Conservation (phyloP, 2,888 invertebrate species). For the Tiphia femorata region DNA sequence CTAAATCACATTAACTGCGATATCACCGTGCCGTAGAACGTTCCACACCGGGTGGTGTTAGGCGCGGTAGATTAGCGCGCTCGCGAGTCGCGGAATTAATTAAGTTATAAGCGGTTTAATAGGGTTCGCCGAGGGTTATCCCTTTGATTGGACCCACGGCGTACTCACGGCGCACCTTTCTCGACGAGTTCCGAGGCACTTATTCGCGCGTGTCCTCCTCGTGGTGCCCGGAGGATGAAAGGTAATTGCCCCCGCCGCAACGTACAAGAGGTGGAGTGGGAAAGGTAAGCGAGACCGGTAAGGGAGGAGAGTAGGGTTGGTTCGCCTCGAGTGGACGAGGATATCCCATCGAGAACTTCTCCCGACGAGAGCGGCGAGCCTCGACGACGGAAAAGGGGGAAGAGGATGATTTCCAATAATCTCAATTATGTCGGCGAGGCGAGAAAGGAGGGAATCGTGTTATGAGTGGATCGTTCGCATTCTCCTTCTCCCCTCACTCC, state of each 20-base stretch:
- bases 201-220: too few species aligned
- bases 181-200: not conserved
- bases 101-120: constrained; percentile 42
- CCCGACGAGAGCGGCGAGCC: not conserved
- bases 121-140: constrained; percentile 38
- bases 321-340: not conserved
- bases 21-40: constrained; percentile 33
- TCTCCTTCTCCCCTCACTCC: too few species aligned
- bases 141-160: constrained; percentile 41
- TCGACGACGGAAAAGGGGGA: not conserved
- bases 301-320: too few species aligned
- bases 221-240: too few species aligned
- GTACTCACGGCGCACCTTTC: too few species aligned
- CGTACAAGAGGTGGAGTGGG: too few species aligned
- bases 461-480: too few species aligned
- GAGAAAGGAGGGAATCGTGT: too few species aligned
- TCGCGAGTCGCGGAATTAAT: constrained; percentile 36
- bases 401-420: constrained; percentile 14
- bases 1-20: constrained; percentile 37
- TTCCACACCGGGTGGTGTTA: constrained; percentile 34
- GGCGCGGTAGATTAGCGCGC: constrained; percentile 32
- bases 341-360: too few species aligned
- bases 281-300: too few species aligned
- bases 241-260: too few species aligned
- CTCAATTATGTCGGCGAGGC: constrained; percentile 27